A percentile compares a stretch with the other conserved stretches of the same genome.
These are phyloP conservation scores for Atrina japonica DNA, from an alignment of 2,888 invertebrate genomes.

Conservation along the genomic window DNA sequence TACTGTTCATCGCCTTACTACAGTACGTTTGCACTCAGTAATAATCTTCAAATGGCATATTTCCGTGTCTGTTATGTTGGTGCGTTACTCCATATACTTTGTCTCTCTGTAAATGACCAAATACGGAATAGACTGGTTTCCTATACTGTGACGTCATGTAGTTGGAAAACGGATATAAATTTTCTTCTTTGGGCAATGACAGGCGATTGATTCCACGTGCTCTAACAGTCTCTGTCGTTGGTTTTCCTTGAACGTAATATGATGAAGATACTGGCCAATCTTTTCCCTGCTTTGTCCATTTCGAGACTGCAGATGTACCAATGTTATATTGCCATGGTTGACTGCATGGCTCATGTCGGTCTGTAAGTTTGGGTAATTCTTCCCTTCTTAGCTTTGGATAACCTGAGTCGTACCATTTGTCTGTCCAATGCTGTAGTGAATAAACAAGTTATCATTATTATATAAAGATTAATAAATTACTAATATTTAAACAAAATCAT, in stretches of 20 bases:
- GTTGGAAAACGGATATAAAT: conserved; percentile 77
- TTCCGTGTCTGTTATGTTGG: conserved; percentile 78
- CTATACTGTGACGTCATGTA: conserved; percentile 79
- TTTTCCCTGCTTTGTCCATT: conserved; percentile 68
- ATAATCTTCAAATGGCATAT: conserved; percentile 79
- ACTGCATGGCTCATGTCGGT: conserved; percentile 69
- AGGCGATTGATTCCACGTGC: conserved; percentile 75
- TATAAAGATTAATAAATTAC: too few relatives aligned
- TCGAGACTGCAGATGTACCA: conserved; percentile 65
- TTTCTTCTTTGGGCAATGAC: conserved; percentile 67
- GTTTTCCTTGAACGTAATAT: conserved; percentile 62
- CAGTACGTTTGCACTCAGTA: conserved; percentile 61
- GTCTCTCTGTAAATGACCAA: conserved; percentile 77
- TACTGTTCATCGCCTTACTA: too few relatives aligned
- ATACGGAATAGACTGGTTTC: conserved; percentile 77
- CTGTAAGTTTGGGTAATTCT: conserved; percentile 68
- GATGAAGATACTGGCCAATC: conserved; percentile 70
- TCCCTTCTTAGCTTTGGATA: conserved; percentile 66
- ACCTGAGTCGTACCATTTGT: conserved; percentile 75
- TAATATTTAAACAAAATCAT: too few relatives aligned
- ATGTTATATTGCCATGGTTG: conserved; percentile 70
- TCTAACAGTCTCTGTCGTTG: conserved; percentile 72
- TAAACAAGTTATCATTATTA: not conserved
- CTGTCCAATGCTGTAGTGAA: conserved; percentile 72
- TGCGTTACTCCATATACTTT: conserved; percentile 76